phyloP scores from a whole-genome alignment of 2,113 vertebrate species.

The Caranx melampygus region DNA sequence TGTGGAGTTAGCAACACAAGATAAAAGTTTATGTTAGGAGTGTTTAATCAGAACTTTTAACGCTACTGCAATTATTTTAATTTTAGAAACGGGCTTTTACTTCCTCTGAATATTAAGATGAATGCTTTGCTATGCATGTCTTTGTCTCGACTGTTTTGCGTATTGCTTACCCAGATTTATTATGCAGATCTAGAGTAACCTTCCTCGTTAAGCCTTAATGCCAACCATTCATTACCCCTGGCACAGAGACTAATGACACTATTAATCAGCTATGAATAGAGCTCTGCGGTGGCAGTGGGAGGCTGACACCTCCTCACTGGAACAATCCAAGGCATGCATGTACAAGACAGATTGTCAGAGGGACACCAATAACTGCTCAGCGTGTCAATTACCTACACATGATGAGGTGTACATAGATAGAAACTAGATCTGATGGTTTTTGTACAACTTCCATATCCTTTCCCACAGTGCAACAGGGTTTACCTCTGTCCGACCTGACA shows the following conservation, averaged over 20 bases:
- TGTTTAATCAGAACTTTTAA: constrained; percentile 36
- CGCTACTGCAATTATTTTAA: constrained; percentile 31
- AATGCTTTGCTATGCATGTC: constrained; percentile 40
- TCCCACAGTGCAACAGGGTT: background rate
- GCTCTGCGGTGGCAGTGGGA: constrained; percentile 54
- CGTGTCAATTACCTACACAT: constrained; percentile 59
- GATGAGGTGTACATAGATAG: constrained; percentile 35
- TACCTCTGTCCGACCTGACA: background rate
- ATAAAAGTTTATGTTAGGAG: constrained; percentile 41
- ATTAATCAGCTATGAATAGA: constrained; percentile 82
- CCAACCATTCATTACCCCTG: constrained; percentile 81
- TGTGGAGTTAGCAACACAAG: constrained; percentile 36
- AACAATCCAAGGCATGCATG: constrained; percentile 61
- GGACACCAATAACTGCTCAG: constrained; percentile 52
- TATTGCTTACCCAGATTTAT: constrained; percentile 68
- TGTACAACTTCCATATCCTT: background rate
- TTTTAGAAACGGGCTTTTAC: constrained; percentile 15
- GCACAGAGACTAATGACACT: constrained; percentile 77
- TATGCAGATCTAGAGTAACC: constrained; percentile 78
- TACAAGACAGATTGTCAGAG: constrained; percentile 75
- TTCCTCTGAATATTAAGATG: constrained; percentile 44
- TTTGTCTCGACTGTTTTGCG: constrained; percentile 62
- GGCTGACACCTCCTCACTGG: constrained; percentile 72
- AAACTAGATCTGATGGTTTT: constrained; percentile 12
- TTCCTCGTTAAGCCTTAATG: constrained; percentile 81